Percentiles rank a stretch among this genome's conserved stretches.
Evolutionary conservation across 1,140 invertebrate species (phyloP).

Genomic region (Oryzaephilus surinamensis): DNA sequence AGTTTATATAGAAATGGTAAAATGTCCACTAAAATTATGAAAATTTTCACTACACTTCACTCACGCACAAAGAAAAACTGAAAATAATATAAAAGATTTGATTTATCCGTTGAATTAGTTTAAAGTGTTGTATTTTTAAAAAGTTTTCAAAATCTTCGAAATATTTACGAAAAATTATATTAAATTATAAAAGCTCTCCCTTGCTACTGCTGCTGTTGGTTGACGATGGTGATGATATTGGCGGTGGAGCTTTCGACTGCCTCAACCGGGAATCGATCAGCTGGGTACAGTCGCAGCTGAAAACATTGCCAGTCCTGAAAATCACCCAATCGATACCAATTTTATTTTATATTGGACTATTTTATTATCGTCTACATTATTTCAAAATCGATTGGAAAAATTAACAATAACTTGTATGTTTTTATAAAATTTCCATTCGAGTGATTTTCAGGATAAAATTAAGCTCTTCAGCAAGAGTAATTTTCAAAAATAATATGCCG

Average conservation of each 20-base stretch:
- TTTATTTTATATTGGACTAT: background rate
- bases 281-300: conserved; percentile 19
- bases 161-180: too few species aligned
- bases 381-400: conserved; percentile 16
- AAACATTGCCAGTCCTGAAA: conserved; percentile 11
- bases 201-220: conserved; percentile 3
- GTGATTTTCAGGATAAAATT: background rate
- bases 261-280: conserved; percentile 23
- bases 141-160: background rate
- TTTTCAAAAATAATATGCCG: too few species aligned
- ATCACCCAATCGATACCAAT: background rate
- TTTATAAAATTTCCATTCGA: too few species aligned
- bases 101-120: background rate
- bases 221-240: conserved; percentile 5
- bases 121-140: background rate
- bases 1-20: too few species aligned
- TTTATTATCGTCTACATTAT: background rate
- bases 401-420: too few species aligned
- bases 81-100: too few species aligned
- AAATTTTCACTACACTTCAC: too few species aligned
- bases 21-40: too few species aligned
- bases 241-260: conserved; percentile 18
- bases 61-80: too few species aligned
- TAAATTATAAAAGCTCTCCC: background rate
- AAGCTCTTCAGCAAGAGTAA: too few species aligned